Evolutionary conservation across 2,113 vertebrate species (phyloP).

Genomic region (Psettodes erumei): DNA sequence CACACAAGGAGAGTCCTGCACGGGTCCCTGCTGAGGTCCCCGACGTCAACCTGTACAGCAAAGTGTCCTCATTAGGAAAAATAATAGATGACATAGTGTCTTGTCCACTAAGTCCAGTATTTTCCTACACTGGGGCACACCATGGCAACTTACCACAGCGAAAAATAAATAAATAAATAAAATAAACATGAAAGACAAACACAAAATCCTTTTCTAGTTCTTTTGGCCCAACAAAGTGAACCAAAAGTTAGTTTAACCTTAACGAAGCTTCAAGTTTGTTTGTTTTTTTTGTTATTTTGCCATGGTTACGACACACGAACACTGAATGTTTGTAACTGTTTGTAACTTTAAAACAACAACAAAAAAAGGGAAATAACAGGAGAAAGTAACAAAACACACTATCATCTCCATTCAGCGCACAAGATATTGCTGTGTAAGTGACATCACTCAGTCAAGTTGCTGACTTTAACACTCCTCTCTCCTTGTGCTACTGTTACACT

Average conservation of each 20-base stretch:
- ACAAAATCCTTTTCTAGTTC: not conserved
- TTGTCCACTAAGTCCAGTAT: not conserved
- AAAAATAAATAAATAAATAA: no score
- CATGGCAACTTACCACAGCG: slow-evolving; percentile 9
- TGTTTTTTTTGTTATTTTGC: no score
- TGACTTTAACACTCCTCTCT: not conserved
- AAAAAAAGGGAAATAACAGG: not conserved
- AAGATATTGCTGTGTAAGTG: not conserved
- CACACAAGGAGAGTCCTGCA: slow-evolving; percentile 3
- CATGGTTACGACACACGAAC: not conserved
- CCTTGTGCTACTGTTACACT: not conserved
- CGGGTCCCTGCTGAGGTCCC: not conserved
- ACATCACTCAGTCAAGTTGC: not conserved
- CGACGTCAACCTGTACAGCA: not conserved
- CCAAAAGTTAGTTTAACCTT: not conserved
- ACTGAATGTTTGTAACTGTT: not conserved
- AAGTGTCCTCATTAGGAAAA: slow-evolving; percentile 1
- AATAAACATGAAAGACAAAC: not conserved
- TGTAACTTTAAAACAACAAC: not conserved
- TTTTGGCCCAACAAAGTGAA: not conserved
- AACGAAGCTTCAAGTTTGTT: not conserved
- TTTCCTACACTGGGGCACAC: not conserved
- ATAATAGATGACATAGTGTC: not conserved
- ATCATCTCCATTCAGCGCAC: not conserved
- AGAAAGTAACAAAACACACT: not conserved